Evolutionary conservation across 2,888 invertebrate species (phyloP), one percentile per base, ranked within the genome.

Genomic region (Synergus itoensis): DNA sequence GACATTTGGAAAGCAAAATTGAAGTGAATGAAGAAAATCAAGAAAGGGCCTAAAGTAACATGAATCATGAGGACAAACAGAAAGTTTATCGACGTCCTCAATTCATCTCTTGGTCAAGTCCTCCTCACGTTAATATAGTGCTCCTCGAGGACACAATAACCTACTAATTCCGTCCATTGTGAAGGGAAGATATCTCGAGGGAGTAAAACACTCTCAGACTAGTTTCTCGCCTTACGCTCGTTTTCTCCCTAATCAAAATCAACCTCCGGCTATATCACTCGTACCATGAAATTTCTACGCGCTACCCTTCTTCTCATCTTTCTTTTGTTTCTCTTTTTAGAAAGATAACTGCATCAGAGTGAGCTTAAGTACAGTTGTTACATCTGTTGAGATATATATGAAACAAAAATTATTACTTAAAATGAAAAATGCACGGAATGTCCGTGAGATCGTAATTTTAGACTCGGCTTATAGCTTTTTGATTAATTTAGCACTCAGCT

Each of bases 181-280:
- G 78, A 78, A 76, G 82, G 77, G 80, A 80, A 81, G 82, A 81
- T 81, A 81, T 78, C 83, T 80, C 65, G 65, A 41, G 84, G 84
- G 81, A 78, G 63, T 69, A 80, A 80, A 80, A 80, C 81, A 82
- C 81, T 81, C 82, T 80, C 82, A 84, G 82, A 81, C 81, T 79
- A 80, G 84, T 82, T 84, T 82, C 81, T 82, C 81, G 81, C 81
- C 81, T 84, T 81, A 80, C 80, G 80, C 82, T 84, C 82, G 82
- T 84, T 84, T 84, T 82, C 82, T 84, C 84, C 84, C 82, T 82
- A 82, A 84, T 84, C 84, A 84, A 82, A 84, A 84, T 82, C 82
- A 78, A 81, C 84, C 84, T 80, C 82, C 81, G 79, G 45, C 82
- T 81, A 79, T 82, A 81, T 48, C 36, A 40, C 21, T 45, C 65